Evolutionary conservation across 1,140 invertebrate genomes (phyloP).

Genomic region (Drosophila sucinea): DNA sequence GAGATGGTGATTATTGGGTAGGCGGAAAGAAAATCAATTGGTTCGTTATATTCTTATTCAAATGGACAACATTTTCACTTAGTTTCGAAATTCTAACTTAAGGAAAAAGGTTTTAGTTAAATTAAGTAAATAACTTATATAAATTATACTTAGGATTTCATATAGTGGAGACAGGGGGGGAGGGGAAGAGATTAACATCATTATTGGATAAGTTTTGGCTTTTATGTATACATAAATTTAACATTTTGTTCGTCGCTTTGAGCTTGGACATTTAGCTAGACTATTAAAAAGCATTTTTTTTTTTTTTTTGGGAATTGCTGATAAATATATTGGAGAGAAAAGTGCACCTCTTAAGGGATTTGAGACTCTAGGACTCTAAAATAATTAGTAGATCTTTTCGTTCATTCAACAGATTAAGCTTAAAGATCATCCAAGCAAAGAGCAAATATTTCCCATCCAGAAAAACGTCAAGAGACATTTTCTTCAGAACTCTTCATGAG

Average conservation of each 20-base stretch:
- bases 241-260: constrained; percentile 23
- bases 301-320: not conserved
- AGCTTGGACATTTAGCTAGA: constrained; percentile 44
- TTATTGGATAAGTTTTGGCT: constrained; percentile 6
- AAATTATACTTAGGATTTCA: not conserved
- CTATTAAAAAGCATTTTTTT: not conserved
- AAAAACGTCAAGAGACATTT: too few relatives aligned
- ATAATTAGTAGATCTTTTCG: too few relatives aligned
- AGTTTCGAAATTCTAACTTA: not conserved
- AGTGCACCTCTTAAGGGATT: too few relatives aligned
- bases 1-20: not conserved
- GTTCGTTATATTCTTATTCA: not conserved
- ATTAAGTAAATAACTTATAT: not conserved
- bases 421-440: too few relatives aligned
- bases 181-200: not conserved
- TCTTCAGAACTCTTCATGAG: too few relatives aligned
- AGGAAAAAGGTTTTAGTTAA: not conserved
- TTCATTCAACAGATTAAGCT: too few relatives aligned
- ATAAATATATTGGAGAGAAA: not conserved
- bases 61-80: not conserved
- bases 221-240: constrained; percentile 3
- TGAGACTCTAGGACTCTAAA: too few relatives aligned
- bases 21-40: too few relatives aligned
- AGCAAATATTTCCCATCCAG: too few relatives aligned
- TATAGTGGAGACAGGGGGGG: too few relatives aligned